These are phyloP conservation scores for Linnaemya vulpina DNA, from an alignment of 2,888 invertebrate species.

Conservation along the genomic window DNA sequence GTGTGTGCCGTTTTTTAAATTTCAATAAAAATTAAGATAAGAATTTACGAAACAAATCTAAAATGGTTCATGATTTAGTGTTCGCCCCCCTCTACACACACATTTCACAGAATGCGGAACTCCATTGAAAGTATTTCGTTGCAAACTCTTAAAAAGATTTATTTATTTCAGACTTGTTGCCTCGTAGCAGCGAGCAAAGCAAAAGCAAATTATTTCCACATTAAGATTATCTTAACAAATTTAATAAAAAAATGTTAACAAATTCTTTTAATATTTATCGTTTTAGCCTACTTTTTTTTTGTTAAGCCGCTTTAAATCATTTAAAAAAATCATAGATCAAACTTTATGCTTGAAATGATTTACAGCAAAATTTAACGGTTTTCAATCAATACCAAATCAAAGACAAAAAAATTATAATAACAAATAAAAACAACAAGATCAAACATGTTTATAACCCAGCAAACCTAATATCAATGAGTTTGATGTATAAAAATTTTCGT, in stretches of 20 bases:
- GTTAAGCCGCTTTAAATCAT: conserved; percentile 33
- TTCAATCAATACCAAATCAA: conserved; percentile 47
- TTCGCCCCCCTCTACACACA: no score
- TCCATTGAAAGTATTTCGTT: no score
- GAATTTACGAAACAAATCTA: no score
- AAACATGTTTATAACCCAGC: conserved; percentile 34
- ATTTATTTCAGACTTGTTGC: neutral
- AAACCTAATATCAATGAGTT: neutral
- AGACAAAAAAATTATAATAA: neutral
- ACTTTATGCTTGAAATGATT: conserved; percentile 11
- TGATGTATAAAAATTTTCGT: neutral
- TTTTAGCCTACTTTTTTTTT: conserved; percentile 19
- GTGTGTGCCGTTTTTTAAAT: no score
- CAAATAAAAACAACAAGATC: neutral
- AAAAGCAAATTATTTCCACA: neutral
- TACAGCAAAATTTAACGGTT: conserved; percentile 45
- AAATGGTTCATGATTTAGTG: no score
- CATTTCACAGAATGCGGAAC: no score
- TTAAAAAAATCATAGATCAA: conserved; percentile 13
- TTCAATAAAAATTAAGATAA: no score
- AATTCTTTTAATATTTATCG: conserved; percentile 26
- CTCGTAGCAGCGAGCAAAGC: neutral
- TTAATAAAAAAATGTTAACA: neutral
- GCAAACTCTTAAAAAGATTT: neutral
- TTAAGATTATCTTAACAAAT: conserved; percentile 6